Conservation (phyloP, 2,888 invertebrate species). For the Temnothorax unifasciatus region DNA sequence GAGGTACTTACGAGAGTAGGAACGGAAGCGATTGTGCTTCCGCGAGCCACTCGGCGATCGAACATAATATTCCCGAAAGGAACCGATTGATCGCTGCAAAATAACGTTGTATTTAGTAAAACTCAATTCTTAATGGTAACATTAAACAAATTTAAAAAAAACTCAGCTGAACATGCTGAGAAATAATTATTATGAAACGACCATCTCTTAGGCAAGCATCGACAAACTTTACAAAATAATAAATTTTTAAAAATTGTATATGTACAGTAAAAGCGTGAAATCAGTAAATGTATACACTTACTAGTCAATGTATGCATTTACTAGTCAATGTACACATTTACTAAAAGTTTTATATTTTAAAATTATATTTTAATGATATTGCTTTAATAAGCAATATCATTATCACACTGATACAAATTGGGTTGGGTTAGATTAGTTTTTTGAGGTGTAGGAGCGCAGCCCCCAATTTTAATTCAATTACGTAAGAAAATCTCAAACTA, state of each 20-base stretch:
- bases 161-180: slow-evolving; percentile 20
- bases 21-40: slow-evolving; percentile 91
- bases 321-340: too few species aligned
- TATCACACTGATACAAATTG: too few species aligned
- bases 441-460: too few species aligned
- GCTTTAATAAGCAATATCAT: too few species aligned
- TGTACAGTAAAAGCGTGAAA: too few species aligned
- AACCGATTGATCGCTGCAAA: slow-evolving; percentile 87
- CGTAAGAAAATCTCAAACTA: neutral
- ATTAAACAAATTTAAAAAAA: slow-evolving; percentile 20
- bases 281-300: too few species aligned
- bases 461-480: neutral
- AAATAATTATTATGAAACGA: slow-evolving; percentile 27
- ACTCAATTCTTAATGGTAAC: neutral
- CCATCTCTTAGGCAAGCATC: slow-evolving; percentile 53
- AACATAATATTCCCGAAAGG: slow-evolving; percentile 95
- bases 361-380: too few species aligned
- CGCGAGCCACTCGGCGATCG: slow-evolving; percentile 94
- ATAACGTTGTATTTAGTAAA: slow-evolving; percentile 13
- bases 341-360: too few species aligned
- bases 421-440: too few species aligned
- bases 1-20: slow-evolving; percentile 82
- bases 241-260: neutral
- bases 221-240: slow-evolving; percentile 25
- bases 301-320: too few species aligned